Percentiles rank a stretch among this genome's conserved stretches.
phyloP scores from a whole-genome alignment of 2,888 invertebrate genomes.

The Hyposoter dolosus region DNA sequence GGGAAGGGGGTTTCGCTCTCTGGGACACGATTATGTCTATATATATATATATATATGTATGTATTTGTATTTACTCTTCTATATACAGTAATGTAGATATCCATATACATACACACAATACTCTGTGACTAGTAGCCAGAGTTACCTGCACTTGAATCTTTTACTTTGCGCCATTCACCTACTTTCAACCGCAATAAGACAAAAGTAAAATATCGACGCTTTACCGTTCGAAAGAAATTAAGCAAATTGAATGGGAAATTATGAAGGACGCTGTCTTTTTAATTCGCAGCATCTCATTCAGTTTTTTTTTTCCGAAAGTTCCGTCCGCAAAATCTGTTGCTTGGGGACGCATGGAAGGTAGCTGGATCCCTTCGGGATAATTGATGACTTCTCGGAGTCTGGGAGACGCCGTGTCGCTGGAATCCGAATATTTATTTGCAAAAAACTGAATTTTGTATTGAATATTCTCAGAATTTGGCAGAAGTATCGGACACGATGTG shows the following conservation, averaged over 20 bases:
- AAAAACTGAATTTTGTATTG: background rate
- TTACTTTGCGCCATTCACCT: slow-evolving; percentile 65
- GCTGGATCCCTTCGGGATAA: background rate
- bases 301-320: background rate
- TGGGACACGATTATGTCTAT: slow-evolving; percentile 48
- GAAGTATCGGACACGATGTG: background rate
- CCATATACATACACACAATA: slow-evolving; percentile 8
- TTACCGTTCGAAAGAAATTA: slow-evolving; percentile 24
- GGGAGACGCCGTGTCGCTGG: background rate
- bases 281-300: background rate
- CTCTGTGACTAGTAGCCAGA: slow-evolving; percentile 36
- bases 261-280: background rate
- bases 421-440: background rate
- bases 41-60: slow-evolving; percentile 37
- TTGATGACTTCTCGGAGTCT: background rate
- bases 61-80: slow-evolving; percentile 22
- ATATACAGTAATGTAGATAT: slow-evolving; percentile 18
- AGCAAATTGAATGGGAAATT: slow-evolving; percentile 32
- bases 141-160: slow-evolving; percentile 59
- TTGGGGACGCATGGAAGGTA: background rate
- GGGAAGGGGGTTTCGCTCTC: slow-evolving; percentile 40
- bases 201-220: slow-evolving; percentile 25
- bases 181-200: slow-evolving; percentile 55
- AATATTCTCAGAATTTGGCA: background rate
- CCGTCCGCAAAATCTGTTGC: background rate